Evolutionary conservation across 1,140 invertebrate species (phyloP), one percentile per base, ranked within the genome.

Genomic region (Cotesia chilonis): DNA sequence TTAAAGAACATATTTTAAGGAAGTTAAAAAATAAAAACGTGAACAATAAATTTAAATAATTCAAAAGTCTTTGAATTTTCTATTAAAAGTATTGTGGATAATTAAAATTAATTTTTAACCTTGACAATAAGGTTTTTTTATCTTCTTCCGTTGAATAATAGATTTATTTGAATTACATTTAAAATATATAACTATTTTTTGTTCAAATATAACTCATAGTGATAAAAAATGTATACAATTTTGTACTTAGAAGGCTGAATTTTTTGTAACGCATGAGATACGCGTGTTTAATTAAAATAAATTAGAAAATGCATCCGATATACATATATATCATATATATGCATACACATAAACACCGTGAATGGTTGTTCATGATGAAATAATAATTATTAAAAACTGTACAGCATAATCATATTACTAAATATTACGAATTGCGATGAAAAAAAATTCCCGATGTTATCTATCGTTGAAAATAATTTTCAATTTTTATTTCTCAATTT

Each of bases 271-370:
- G 51, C 41, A 47, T 47, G 41, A 47, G 41, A 51, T 68, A 47
- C 51, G 66, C 28, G n/a, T 35, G 36, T 36, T 55, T 68, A 36
- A 9, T 51, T 51, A 35, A 68, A 54, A 52, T 68, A 52, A 68
- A 35, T 38, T 41, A 41, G 36, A 38, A 41, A 41, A 66, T 55
- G 17, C n/a, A 55, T 55, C n/a, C 54, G 5, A 55, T 55, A 55
- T 47, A 47, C 5, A 47, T 10, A 47, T 47, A 47, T 28, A 28
- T 28, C 28, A 28, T 28, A 28, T 28, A 28, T 28, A 28, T 28
- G 28, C 28, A 28, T 28, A 28, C 28, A 28, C 28, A 28, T 28
- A 28, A 28, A 1, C 41, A 47, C 10, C 10, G 41, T 47, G 5
- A 47, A 47, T 17, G 4, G 54, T 6, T 55, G 9, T 55, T 17